Evolutionary conservation across 2,797 vertebrate species (phyloP), one percentile per base, ranked within the genome.

Genomic region (Esox masquinongy): DNA sequence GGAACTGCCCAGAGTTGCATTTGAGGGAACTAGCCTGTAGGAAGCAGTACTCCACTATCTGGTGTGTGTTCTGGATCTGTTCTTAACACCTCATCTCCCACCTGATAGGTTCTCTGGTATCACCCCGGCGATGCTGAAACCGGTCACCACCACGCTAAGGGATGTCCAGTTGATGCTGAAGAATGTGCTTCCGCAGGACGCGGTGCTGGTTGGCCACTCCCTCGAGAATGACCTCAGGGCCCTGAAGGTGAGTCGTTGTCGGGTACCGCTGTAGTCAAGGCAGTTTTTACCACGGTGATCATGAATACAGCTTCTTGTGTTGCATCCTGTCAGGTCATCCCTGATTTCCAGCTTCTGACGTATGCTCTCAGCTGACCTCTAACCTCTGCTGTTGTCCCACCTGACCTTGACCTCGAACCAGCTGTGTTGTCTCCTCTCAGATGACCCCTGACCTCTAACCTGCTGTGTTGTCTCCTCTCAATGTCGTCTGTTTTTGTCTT

Each of bases 191-290:
- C 96, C 96, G 1, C 74, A 15, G 0, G 89, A 97, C 15, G 96
- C 95, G 0, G 93, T 98, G 3, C 90, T 99, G 84, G 96, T 98
- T 43, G 97, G 97, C 9, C 96, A 99, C 81, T 97, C 95, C 0
- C 82, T 98, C 6, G 89, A 97, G 61, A 83, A 87, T 15, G 96
- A 98, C 87, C 96, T 99, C 19, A 74, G 56, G 11, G 95, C 95
- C 72, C 86, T 99, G 73, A 91, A 96, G 82, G 96, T 97, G 80
- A 89, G 95, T 88, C 74, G 3, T 7, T 7, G 2, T 61, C 16
- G 53, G 19, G 22, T 56, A 56, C 53, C 53, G 9, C 19, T 1
- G 56, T 14, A 2, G 56, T 4, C 56, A 61, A 24, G 56, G 11
- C 56, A 4, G 11, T 24, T 14, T 47, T 47, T 11, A 47, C 43